A percentile compares a stretch with the other conserved stretches of the same genome.
Conservation (phyloP, 2,797 vertebrate genomes). For the Gastrophryne carolinensis region DNA sequence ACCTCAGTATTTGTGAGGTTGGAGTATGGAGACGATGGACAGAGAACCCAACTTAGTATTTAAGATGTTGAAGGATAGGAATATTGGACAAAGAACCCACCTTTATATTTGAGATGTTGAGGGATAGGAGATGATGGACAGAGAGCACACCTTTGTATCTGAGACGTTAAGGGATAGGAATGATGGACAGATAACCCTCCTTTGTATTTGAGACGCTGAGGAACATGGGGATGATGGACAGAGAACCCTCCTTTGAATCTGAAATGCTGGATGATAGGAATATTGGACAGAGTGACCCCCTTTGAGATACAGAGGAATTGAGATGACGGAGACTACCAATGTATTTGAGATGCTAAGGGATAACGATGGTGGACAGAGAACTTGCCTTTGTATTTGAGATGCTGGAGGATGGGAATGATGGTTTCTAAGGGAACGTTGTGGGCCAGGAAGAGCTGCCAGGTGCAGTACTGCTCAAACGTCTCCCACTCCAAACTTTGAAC, state of each 20-base stretch:
- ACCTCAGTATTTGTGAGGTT: constrained; percentile 98
- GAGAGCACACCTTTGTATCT: constrained; percentile 92
- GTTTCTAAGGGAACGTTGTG: constrained; percentile 92
- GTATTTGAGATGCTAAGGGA: too few relatives aligned
- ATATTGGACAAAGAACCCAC: too few relatives aligned
- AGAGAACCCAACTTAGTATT: too few relatives aligned
- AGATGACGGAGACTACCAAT: constrained; percentile 83
- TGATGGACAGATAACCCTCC: too few relatives aligned
- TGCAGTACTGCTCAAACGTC: constrained; percentile 96
- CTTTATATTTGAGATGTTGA: too few relatives aligned
- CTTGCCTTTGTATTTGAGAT: constrained; percentile 95
- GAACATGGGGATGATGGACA: too few relatives aligned
- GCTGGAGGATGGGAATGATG: constrained; percentile 94
- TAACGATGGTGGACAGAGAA: neutral
- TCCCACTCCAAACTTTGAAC: constrained; percentile 97
- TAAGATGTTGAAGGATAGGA: too few relatives aligned
- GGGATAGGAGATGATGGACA: too few relatives aligned
- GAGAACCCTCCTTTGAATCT: too few relatives aligned
- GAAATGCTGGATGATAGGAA: too few relatives aligned
- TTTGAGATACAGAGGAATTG: constrained; percentile 95
- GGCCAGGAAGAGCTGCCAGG: constrained; percentile 94
- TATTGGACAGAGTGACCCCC: too few relatives aligned
- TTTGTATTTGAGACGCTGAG: too few relatives aligned
- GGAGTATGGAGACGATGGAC: constrained; percentile 92
- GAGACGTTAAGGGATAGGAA: constrained; percentile 94